Percentiles rank a stretch among this genome's conserved stretches.
These are phyloP conservation scores for Desmodus rotundus DNA, from an alignment of 2,113 vertebrate genomes.

Conservation along the genomic window DNA sequence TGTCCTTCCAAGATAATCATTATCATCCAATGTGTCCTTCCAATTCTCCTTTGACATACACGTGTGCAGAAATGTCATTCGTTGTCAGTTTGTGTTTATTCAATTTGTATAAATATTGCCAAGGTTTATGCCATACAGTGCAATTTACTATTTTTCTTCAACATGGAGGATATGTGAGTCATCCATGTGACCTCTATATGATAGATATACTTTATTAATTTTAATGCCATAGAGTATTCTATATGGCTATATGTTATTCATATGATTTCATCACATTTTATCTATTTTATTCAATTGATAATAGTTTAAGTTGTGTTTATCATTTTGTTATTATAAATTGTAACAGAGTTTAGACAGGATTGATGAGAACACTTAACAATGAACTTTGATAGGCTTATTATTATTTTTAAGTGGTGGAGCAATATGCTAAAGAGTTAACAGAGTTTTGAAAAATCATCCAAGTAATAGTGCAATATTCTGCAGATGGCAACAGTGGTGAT, in stretches of 20 bases:
- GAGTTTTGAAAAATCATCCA: not conserved
- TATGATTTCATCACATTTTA: not conserved
- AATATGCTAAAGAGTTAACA: not conserved
- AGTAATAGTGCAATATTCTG: not conserved
- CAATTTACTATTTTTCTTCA: not conserved
- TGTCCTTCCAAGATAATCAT: not conserved
- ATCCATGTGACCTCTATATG: not conserved
- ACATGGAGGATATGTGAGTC: not conserved
- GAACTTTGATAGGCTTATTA: not conserved
- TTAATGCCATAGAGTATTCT: not conserved
- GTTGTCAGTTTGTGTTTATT: not conserved
- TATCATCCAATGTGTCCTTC: not conserved
- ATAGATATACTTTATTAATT: not conserved
- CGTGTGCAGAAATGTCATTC: not conserved
- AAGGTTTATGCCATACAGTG: not conserved
- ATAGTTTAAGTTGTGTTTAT: not conserved
- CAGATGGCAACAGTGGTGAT: not conserved
- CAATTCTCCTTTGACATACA: not conserved
- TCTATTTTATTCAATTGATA: not conserved
- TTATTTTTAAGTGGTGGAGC: not conserved
- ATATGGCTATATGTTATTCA: not conserved
- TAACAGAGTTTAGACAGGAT: not conserved
- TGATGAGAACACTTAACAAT: not conserved
- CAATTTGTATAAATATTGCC: not conserved
- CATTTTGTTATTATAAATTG: not conserved